Evolutionary conservation across 2,888 invertebrate species (phyloP), one percentile per base, ranked within the genome.

Genomic region (Altica lythri): DNA sequence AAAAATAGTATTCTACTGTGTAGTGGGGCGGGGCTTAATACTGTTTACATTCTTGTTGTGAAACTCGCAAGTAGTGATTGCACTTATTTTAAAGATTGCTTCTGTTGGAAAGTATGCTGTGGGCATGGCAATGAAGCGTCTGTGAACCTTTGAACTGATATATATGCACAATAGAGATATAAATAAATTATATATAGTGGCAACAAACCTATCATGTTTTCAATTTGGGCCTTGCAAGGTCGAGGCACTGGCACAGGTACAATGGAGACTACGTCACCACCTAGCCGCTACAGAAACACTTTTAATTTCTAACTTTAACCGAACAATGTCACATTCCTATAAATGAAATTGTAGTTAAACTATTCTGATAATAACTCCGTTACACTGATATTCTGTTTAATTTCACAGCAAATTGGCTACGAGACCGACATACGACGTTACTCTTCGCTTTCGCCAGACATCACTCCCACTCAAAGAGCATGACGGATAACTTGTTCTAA

Each of bases 261-360:
- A 75, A 75, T 75, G 75, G 75, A 75, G 75, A 76, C 73, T 72
- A 75, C 76, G 75, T 75, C 76, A 76, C 73, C 75, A 75, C 64
- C 62, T 66, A 68, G 69, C 71, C 70, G 71, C 71, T 72, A 71
- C 71, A 51, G 48, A 44, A 37, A 38, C 47, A 45, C 53, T 51
- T 16, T 37, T 14, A 43, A 46, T 46, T 50, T 16, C 13, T 27
- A 19, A 32, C 22, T 38, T 17, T 35, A 32, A 29, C 40, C 29
- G 45, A 48, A 51, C 38, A 52, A 38, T 58, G 60, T 63, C 63
- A 68, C 70, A 70, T 71, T 63, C 68, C n/a, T n/a, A 68, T 65
- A 58, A 65, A 60, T 63, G 53, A 67, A 63, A 66, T 47, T 48
- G 44, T 51, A 51, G 43, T 45, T 38, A 29, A 46, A 51, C 37